Conservation (phyloP, 1,140 invertebrate genomes). For the Orius insidiosus region DNA sequence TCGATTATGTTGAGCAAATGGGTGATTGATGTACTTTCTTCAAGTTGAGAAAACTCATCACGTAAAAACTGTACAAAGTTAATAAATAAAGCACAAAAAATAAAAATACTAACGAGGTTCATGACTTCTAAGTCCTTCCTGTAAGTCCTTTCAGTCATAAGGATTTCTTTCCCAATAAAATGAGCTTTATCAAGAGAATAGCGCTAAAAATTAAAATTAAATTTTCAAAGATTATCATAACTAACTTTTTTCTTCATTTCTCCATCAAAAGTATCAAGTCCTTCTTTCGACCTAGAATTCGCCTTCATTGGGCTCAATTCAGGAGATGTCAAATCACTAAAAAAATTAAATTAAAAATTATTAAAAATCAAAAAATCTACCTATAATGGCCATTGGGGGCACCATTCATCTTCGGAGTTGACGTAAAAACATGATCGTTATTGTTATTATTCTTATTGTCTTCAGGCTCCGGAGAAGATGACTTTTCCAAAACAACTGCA, state of each 20-base stretch:
- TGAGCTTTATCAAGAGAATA: conserved; percentile 67
- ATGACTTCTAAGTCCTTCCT: conserved; percentile 87
- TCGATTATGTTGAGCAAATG: conserved; percentile 40
- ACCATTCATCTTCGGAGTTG: conserved; percentile 11
- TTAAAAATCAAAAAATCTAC: conserved; percentile 10
- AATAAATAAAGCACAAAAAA: conserved; percentile 8
- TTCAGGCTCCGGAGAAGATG: conserved; percentile 1
- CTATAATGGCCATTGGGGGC: neutral
- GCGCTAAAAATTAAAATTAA: conserved; percentile 28
- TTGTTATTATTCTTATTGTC: conserved; percentile 5
- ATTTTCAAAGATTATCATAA: conserved; percentile 9
- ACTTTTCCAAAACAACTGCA: conserved; percentile 10
- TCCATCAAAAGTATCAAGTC: conserved; percentile 14
- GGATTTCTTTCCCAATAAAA: conserved; percentile 82
- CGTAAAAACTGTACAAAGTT: conserved; percentile 41
- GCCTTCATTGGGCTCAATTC: conserved; percentile 18
- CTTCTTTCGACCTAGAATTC: conserved; percentile 3
- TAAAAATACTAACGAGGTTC: conserved; percentile 46
- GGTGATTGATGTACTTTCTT: conserved; percentile 34
- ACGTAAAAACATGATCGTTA: conserved; percentile 1
- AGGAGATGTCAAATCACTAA: conserved; percentile 16
- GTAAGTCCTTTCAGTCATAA: conserved; percentile 92
- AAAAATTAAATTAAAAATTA: conserved; percentile 10
- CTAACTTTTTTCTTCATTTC: conserved; percentile 20
- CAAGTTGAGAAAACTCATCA: conserved; percentile 43